Evolutionary conservation across 2,888 invertebrate genomes (phyloP), one percentile per base, ranked within the genome.

Genomic region (Microplitis deprimator): DNA sequence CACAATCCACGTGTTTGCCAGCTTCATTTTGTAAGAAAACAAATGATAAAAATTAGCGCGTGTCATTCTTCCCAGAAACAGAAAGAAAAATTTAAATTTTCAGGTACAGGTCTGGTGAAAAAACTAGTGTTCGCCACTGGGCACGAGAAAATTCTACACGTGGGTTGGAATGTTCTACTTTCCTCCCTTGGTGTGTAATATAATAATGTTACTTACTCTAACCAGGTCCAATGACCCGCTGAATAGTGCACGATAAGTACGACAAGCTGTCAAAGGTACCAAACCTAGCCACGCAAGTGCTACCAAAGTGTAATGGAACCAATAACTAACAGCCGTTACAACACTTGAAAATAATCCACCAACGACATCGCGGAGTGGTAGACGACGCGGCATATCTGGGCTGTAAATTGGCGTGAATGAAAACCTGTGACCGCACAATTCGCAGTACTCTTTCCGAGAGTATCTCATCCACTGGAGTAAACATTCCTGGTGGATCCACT

Each of bases 391-490:
- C 99, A 99, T 99, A 89, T 99, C 99, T 40, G 98, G 97, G n/a
- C 98, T 97, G 91, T 99, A 99, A 85, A 99, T 99, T 40, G 99
- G 99, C 87, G 97, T 98, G 88, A 99, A 99, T 4, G 98, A 97
- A 91, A 99, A 99, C 79, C 97, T 94, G 91, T 99, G 97, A 80
- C 98, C 97, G 90, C 99, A 99, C 81, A 99, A 91, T 90, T 99
- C 99, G 91, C 99, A 99, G 89, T 97, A 98, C 90, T 99, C 99
- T 91, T 99, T 99, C 83, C 98, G 94, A 80, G 98, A 98, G 90
- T 99, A 99, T 82, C 98, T 95, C 94, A 99, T 96, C 99, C 99
- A 99, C 91, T 99, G 98, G 85, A 98, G 95, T 80, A 99, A 92
- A 91, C 99, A 98, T 89, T 99, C 98, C 90, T 99, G 98, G 91